A percentile compares a stretch with the other conserved stretches of the same genome.
Conservation (phyloP, 2,888 invertebrate species). For the Rapana venosa region DNA sequence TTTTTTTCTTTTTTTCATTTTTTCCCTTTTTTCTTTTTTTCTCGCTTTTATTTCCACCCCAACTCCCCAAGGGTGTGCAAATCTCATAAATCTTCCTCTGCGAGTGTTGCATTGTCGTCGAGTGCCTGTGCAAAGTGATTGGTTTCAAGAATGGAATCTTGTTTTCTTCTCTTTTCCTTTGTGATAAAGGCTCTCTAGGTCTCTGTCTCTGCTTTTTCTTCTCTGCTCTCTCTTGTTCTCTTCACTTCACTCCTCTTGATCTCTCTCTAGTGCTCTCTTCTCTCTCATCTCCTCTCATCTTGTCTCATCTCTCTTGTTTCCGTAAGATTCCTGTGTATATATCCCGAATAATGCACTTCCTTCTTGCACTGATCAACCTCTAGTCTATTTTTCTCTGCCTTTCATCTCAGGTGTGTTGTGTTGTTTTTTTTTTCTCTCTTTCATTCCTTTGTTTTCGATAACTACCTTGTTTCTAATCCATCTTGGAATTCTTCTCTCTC, state of each 20-base stretch:
- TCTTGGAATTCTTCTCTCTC: background rate
- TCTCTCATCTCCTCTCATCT: background rate
- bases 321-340: too few species aligned
- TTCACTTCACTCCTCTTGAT: background rate
- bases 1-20: background rate
- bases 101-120: background rate
- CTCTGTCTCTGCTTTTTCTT: background rate
- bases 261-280: background rate
- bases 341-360: too few species aligned
- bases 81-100: constrained; percentile 6
- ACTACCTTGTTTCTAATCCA: too few species aligned
- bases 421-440: too few species aligned
- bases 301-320: background rate
- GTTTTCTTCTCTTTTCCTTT: background rate
- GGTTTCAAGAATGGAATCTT: background rate
- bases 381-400: too few species aligned
- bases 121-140: constrained; percentile 8
- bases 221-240: background rate
- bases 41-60: background rate
- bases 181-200: background rate
- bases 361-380: too few species aligned
- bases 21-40: too few species aligned
- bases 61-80: background rate
- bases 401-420: too few species aligned
- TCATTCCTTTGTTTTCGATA: background rate